A percentile compares a stretch with the other conserved stretches of the same genome.
Conservation (phyloP, 1,140 invertebrate genomes). For the Zelostemma sp. region DNA sequence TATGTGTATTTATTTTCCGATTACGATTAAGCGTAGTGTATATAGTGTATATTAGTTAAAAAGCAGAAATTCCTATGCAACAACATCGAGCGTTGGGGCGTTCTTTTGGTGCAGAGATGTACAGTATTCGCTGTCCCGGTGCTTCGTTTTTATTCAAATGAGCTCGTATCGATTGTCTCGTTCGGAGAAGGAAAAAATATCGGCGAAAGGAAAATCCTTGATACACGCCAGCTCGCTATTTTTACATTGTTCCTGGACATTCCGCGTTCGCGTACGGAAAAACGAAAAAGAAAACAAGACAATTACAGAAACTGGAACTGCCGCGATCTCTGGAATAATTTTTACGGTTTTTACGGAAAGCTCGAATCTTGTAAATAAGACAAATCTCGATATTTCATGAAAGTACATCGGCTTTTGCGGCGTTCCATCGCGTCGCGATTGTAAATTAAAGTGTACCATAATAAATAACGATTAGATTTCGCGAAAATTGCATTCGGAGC, state of each 20-base stretch:
- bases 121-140: constrained; percentile 30
- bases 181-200: background rate
- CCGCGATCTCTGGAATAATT: constrained; percentile 27
- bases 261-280: background rate
- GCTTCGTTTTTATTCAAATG: constrained; percentile 2
- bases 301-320: constrained; percentile 25
- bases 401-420: constrained; percentile 9
- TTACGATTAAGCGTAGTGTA: constrained; percentile 25
- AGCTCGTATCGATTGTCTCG: background rate
- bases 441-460: constrained; percentile 34
- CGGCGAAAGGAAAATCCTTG: constrained; percentile 18
- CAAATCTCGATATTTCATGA: background rate
- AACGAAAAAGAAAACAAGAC: constrained; percentile 29
- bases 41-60: constrained; percentile 41
- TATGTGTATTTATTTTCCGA: constrained; percentile 31
- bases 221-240: constrained; percentile 44
- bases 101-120: constrained; percentile 6
- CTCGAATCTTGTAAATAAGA: constrained; percentile 19
- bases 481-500: constrained; percentile 36
- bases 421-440: constrained; percentile 31
- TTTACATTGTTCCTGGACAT: constrained; percentile 44
- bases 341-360: constrained; percentile 39
- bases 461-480: constrained; percentile 19
- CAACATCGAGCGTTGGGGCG: constrained; percentile 20
- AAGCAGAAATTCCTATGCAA: constrained; percentile 12